These are phyloP conservation scores for Ophthalmotilapia sp. DNA, from an alignment of 2,113 vertebrate species.

Conservation along the genomic window DNA sequence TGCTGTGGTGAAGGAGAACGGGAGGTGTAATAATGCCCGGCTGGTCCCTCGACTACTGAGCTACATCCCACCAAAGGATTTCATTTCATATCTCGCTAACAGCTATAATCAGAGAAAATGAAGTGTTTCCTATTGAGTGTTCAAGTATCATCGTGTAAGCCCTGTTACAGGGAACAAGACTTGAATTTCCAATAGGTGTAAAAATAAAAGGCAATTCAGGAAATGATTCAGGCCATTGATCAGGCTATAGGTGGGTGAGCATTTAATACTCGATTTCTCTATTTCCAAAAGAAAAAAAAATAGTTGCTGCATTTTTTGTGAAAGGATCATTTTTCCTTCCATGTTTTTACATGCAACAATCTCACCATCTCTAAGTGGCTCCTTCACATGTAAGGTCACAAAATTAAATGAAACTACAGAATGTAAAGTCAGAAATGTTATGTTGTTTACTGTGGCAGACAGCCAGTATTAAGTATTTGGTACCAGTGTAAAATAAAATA, in stretches of 20 bases:
- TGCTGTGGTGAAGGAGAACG: neutral
- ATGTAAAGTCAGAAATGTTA: neutral
- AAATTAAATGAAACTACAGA: neutral
- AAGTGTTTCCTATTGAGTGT: neutral
- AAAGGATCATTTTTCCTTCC: neutral
- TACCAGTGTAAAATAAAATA: neutral
- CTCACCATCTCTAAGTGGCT: neutral
- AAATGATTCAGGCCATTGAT: neutral
- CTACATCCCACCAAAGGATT: neutral
- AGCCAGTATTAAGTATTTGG: neutral
- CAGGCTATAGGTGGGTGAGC: neutral
- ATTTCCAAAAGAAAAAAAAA: neutral
- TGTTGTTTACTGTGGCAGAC: neutral
- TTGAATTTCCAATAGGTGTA: neutral
- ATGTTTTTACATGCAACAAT: neutral
- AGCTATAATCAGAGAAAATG: neutral
- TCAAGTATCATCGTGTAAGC: neutral
- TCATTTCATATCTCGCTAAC: neutral
- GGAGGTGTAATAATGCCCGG: neutral
- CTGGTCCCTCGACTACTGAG: neutral
- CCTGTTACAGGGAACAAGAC: neutral
- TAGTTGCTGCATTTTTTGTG: rapidly evolving
- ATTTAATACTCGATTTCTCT: neutral
- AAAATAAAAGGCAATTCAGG: neutral
- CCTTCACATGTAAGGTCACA: neutral